Percentiles rank a stretch among this genome's conserved stretches.
Evolutionary conservation across 2,797 vertebrate genomes (phyloP).

Genomic region (Ispidina lecontei): DNA sequence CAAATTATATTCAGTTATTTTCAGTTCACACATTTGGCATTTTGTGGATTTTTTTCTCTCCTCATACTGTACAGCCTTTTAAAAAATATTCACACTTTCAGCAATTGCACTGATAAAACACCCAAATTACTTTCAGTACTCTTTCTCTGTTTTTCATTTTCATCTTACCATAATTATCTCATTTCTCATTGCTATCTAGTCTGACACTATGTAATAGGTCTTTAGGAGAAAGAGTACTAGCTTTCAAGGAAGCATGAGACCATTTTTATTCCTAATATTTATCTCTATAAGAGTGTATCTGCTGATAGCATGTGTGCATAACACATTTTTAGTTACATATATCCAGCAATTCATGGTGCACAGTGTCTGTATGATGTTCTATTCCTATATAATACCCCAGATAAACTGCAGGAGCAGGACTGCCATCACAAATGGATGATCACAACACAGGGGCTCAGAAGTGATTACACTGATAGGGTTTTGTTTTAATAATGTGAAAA

Average conservation of each 20-base stretch:
- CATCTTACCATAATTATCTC: not conserved
- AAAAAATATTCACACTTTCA: not conserved
- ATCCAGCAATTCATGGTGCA: not conserved
- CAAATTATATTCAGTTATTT: not conserved
- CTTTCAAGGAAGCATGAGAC: not conserved
- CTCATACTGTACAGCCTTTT: not conserved
- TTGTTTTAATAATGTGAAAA: not conserved
- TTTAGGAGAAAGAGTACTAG: not conserved
- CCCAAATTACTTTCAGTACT: not conserved
- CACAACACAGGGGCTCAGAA: not conserved
- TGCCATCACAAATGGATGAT: not conserved
- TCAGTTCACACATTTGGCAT: not conserved
- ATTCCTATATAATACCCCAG: not conserved
- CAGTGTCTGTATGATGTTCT: not conserved
- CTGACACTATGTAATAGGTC: not conserved
- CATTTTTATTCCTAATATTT: not conserved
- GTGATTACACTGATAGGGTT: not conserved
- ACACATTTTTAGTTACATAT: not conserved
- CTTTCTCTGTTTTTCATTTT: slow-evolving; percentile 1
- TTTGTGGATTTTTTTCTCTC: not conserved
- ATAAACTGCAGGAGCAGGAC: not conserved
- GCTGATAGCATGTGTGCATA: not conserved
- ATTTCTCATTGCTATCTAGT: not conserved
- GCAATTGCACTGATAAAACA: not conserved
- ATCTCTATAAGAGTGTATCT: not conserved